These are phyloP conservation scores for Parnassius apollo DNA, from an alignment of 2,888 invertebrate species.

Conservation along the genomic window DNA sequence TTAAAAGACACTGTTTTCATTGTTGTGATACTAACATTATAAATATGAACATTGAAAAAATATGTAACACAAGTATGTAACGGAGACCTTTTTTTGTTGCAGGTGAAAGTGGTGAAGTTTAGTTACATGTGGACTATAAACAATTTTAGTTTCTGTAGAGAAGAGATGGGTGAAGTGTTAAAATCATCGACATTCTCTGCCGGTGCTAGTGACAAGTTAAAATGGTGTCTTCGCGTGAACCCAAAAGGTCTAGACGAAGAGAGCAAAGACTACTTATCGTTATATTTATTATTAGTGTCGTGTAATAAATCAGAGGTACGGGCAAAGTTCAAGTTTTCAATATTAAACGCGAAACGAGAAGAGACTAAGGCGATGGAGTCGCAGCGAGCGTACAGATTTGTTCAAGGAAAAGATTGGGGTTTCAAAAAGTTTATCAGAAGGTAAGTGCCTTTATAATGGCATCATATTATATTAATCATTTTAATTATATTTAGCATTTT, in stretches of 20 bases:
- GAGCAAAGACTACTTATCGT: constrained; percentile 99
- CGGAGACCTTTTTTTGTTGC: constrained; percentile 64
- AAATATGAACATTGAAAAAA: not conserved
- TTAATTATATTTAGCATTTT: too few relatives aligned
- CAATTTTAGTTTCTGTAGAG: constrained; percentile 99
- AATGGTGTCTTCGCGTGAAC: constrained; percentile 99
- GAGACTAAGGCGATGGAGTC: constrained; percentile 99
- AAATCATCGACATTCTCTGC: constrained; percentile 99
- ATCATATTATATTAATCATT: too few relatives aligned
- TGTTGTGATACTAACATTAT: too few relatives aligned
- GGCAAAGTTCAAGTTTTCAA: constrained; percentile 99
- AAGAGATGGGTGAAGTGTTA: constrained; percentile 99
- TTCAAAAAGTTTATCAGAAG: constrained; percentile 99
- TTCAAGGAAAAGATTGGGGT: constrained; percentile 99
- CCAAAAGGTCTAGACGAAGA: constrained; percentile 99
- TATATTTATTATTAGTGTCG: constrained; percentile 98
- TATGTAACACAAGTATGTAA: constrained; percentile 2
- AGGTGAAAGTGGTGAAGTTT: constrained; percentile 99
- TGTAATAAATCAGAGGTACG: constrained; percentile 99
- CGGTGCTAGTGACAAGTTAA: constrained; percentile 99
- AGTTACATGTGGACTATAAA: constrained; percentile 99
- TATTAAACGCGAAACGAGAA: constrained; percentile 99
- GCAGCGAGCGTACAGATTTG: constrained; percentile 98
- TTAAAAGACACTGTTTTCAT: too few relatives aligned
- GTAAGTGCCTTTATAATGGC: constrained; percentile 43